Evolutionary conservation across 1,140 invertebrate species (phyloP).

Genomic region (Achatina immaculata): DNA sequence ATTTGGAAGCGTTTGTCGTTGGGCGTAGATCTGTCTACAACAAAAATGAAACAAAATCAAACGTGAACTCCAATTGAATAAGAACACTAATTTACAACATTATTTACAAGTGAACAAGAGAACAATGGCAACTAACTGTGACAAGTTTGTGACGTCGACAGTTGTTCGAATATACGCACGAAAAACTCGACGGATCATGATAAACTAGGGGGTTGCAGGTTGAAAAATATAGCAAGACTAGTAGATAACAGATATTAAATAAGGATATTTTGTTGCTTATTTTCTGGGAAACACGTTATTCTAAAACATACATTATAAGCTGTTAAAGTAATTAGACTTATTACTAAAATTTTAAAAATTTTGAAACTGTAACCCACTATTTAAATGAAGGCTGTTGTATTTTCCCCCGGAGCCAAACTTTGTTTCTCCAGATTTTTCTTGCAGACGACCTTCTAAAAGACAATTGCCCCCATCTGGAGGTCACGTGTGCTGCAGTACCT

Average conservation of each 20-base stretch:
- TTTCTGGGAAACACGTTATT: too few species aligned
- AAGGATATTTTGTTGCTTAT: too few species aligned
- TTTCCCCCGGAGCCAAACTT: background rate
- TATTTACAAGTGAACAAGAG: slow-evolving; percentile 35
- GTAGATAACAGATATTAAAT: too few species aligned
- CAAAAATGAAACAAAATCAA: slow-evolving; percentile 33
- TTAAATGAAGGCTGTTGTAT: background rate
- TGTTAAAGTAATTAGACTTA: too few species aligned
- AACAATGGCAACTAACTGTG: slow-evolving; percentile 10
- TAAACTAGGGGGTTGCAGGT: background rate
- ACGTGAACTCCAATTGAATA: slow-evolving; percentile 32
- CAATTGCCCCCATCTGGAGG: too few species aligned
- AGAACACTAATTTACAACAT: slow-evolving; percentile 37
- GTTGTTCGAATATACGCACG: slow-evolving; percentile 2
- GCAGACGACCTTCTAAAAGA: too few species aligned
- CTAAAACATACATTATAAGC: too few species aligned
- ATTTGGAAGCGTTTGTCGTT: slow-evolving; percentile 3
- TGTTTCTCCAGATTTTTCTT: background rate
- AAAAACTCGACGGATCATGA: slow-evolving; percentile 8
- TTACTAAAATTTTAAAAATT: too few species aligned
- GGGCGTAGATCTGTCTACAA: slow-evolving; percentile 27
- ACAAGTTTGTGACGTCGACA: background rate
- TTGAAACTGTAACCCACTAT: background rate
- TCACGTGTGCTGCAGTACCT: too few species aligned
- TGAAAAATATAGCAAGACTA: too few species aligned